Evolutionary conservation across 2,888 invertebrate genomes (phyloP), one percentile per base, ranked within the genome.

Genomic region (Lithodes maja): DNA sequence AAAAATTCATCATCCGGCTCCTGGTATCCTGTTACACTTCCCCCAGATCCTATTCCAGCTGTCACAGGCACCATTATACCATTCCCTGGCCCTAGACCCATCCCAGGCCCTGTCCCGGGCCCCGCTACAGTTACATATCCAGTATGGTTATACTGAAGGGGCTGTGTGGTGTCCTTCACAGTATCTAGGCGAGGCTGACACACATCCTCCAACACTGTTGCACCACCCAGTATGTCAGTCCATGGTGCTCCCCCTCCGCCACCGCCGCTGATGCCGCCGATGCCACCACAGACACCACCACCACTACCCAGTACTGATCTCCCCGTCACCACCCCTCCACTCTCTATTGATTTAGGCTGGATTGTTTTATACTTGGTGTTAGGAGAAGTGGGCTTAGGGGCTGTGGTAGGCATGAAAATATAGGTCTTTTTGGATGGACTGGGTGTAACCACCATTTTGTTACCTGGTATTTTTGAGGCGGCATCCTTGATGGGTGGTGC

Each of bases 1-100:
- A 97, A 95, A 92, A 97, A 94, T 94, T 97, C 97, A 93, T 97
- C 97, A 93, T 97, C 97, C 93, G 96, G 97, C 93, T 96, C 97
- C 93, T 97, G 96, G 52, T 68, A 74, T 49, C 84, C 68, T 52
- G 68, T 15, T 53, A 17, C 50, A 61, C 50, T 79, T 49, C 78
- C 81, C 55, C 79, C 79, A 12, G n/a, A 82, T 53, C 79, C 78
- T n/a, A 33, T 33, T 33, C 33, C 33, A 33, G 33, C 33, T 33
- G 33, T 33, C 33, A 33, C 33, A 33, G 53, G 77, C 50, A 12
- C 54, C 79, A 17, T 2, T n/a, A 17, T 52, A 49, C n/a, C 1
- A 3, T 52, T 52, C 2, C 79, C 79, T 50, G 61, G 71, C 12
- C 17, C n/a, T 50, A 50, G 15, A 17, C 61, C 49, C 69, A 71